Evolutionary conservation across 2,113 vertebrate genomes (phyloP), one percentile per base, ranked within the genome.

Genomic region (Heterochromis multidens): DNA sequence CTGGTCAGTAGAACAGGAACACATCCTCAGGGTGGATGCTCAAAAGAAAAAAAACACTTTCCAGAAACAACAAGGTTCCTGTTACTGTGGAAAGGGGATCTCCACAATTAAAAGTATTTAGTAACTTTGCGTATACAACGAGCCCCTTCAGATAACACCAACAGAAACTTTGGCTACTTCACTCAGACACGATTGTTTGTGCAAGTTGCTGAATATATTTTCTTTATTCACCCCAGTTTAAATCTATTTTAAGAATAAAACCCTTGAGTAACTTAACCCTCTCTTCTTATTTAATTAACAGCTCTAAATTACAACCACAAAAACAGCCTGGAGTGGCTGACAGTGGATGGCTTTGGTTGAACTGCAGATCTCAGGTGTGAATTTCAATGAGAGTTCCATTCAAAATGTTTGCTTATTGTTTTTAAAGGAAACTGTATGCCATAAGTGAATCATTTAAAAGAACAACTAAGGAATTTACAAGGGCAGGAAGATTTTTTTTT

Each of bases 11-110:
- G 58, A 52, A 31, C 14, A 81, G 77, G 84, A 89, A 91, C 91
- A 89, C 88, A 94, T 95, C 92, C 93, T 87, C 58, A 88, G 60
- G 43, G 83, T 91, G 27, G 56, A 63, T 21, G 6, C 16, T 1
- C 33, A 35, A 27, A 3, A 8, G 29, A 72, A 95, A 95, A 49
- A 95, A 74, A 95, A 88, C 80, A 43, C n/a, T 87, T 83, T 52
- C 56, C 37, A 78, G 33, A 63, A 76, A 82, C 67, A 81, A 83
- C 79, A 77, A 17, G n/a, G 35, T n/a, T 79, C 46, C 74, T 88
- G 72, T 79, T 91, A 85, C 88, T 82, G 84, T 91, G 84, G 83
- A 82, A 25, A 84, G 84, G 14, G 11, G 37, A 59, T 76, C 49
- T 52, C 10, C 19, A 40, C 35, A 27, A 23, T 35, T 4, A 4